Conservation (phyloP, 2,797 vertebrate genomes). For the Ctenopoma kingsleyae region DNA sequence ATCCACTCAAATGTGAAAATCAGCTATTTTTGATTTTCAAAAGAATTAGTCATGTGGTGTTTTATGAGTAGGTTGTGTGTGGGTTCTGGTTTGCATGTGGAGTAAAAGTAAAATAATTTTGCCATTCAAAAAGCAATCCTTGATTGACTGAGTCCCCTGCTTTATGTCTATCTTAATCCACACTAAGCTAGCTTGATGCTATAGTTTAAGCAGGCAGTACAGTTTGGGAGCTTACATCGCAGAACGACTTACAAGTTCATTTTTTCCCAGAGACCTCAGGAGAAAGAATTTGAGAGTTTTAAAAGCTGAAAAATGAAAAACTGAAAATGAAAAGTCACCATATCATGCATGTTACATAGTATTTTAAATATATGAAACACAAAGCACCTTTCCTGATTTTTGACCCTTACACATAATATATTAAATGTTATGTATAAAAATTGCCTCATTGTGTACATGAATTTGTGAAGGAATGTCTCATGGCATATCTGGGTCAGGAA, state of each 20-base stretch:
- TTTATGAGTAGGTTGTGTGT: background rate
- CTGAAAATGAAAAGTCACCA: too few species aligned
- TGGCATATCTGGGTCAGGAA: slow-evolving; percentile 73
- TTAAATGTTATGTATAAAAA: slow-evolving; percentile 40
- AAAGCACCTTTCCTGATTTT: too few species aligned
- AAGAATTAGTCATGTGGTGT: background rate
- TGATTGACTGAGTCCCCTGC: slow-evolving; percentile 14
- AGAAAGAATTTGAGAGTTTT: background rate
- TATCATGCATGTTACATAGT: too few species aligned
- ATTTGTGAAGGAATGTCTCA: slow-evolving; percentile 57
- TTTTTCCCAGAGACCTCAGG: background rate
- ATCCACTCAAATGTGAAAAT: slow-evolving; percentile 17
- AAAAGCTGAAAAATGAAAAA: background rate
- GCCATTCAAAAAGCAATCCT: background rate
- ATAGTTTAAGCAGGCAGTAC: slow-evolving; percentile 11
- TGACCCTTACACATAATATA: slow-evolving; percentile 3
- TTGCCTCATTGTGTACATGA: slow-evolving; percentile 47
- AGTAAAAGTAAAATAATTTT: slow-evolving; percentile 5
- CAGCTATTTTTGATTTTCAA: slow-evolving; percentile 10
- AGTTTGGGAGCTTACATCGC: slow-evolving; percentile 18
- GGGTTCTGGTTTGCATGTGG: background rate
- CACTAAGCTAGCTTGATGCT: slow-evolving; percentile 4
- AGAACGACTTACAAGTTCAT: background rate
- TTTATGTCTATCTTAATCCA: slow-evolving; percentile 22
- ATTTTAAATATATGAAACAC: too few species aligned